Evolutionary conservation across 64 coral and sea anemone species (phyloP).

Genomic region (Pachyseris speciosa): DNA sequence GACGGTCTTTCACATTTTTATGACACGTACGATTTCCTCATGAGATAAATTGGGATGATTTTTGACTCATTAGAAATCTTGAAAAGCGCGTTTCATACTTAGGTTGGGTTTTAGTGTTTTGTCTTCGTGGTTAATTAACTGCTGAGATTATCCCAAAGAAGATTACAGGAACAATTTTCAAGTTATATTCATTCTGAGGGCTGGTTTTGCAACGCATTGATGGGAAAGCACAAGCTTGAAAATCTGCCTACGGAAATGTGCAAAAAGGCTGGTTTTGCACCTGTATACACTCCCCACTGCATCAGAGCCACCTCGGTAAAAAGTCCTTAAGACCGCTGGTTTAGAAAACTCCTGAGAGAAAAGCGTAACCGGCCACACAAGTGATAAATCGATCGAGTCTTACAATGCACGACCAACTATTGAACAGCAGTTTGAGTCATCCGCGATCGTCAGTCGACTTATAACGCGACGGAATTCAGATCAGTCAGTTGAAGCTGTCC

Average conservation of each 20-base stretch:
- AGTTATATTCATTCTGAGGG: background rate
- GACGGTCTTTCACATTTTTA: background rate
- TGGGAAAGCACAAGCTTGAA: conserved; percentile 54
- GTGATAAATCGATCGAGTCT: conserved; percentile 48
- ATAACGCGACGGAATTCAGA: background rate
- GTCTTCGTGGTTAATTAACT: background rate
- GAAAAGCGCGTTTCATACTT: too few species aligned
- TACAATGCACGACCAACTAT: conserved; percentile 25
- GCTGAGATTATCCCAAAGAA: conserved; percentile 1
- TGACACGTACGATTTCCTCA: background rate
- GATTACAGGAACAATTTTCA: background rate
- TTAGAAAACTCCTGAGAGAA: conserved; percentile 42
- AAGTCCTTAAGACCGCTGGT: conserved; percentile 37
- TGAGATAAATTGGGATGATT: too few species aligned
- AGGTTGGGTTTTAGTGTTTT: background rate
- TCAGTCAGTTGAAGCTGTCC: background rate
- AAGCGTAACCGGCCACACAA: conserved; percentile 35
- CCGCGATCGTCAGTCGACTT: background rate
- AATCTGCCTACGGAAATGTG: conserved; percentile 31
- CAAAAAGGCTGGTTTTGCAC: conserved; percentile 49
- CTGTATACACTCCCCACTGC: conserved; percentile 54
- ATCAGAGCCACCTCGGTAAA: conserved; percentile 59
- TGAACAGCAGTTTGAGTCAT: conserved; percentile 37
- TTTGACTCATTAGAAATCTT: too few species aligned
- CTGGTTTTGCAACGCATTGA: conserved; percentile 27